Evolutionary conservation across 2,888 invertebrate genomes (phyloP), one percentile per base, ranked within the genome.

Genomic region (Drosophila greeni): DNA sequence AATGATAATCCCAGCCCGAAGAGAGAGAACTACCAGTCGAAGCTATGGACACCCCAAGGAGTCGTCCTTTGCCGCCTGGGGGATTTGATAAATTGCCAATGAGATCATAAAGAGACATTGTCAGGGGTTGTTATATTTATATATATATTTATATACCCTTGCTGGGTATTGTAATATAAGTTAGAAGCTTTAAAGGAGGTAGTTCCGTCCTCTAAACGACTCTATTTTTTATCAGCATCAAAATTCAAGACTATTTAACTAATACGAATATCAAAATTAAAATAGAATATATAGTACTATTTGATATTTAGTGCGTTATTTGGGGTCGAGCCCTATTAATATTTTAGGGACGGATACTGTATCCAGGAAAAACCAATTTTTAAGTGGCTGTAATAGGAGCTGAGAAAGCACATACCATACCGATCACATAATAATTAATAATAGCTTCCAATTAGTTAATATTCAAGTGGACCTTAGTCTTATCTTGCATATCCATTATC

Each of bases 1-100:
- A 40, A 18, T 55, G 56, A 70, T 24, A 36, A 20, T 20, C 20
- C 16, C 12, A 20, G 20, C 9, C 14, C 20, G 6, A 20, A 20
- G 18, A 58, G 59, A 52, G 40, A 47, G 16, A 49, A 52, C 58
- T 59, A 39, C 20, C 26, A 26, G 48, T 36, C 34, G 9, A 20
- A 29, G 16, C 9, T 20, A 26, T 18, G 49, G n/a, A 5, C n/a
- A 16, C 12, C 26, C 26, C 16, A 11, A 16, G 42, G 24, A 43
- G 9, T 16, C 2, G 11, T 29, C 2, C 3, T 24, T 7, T 20
- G 12, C 20, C 6, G 1, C 6, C 7, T 37, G 6, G 7, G 1
- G 14, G 39, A 7, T 20, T 36, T 4, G n/a, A 16, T 34, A 34
- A 4, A 12, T 18, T 3, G 37, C 11, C 12, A 12, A 12, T 12